Evolutionary conservation across 2,888 invertebrate genomes (phyloP), one percentile per base, ranked within the genome.

Genomic region (Pterobdella sp.): DNA sequence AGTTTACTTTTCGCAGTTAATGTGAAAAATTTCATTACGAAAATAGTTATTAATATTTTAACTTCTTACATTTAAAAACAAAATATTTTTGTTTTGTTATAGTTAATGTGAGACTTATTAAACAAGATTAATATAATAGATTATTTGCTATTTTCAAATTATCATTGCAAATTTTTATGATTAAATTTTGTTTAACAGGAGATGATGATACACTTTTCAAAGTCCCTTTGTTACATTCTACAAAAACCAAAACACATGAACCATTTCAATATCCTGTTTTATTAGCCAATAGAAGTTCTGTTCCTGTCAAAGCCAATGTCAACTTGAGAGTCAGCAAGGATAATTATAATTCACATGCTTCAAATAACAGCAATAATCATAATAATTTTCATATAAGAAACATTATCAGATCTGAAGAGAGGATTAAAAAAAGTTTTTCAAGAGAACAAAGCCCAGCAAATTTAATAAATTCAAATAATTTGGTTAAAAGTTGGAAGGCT

Each of bases 261-360:
- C 71, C 71, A 63, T 71, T 71, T 32, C 71, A 71, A n/a, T 71
- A 71, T 52, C 71, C 71, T 31, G 71, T 71, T 2, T 31, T 71
- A 32, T 35, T 71, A 49, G 71, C 71, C n/a, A 71, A 71, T 63
- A 42, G 71, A 31, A 71, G 71, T 34, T 42, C 71, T 36, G 56
- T 71, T 34, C 71, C 71, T 63, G 56, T 56, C 1, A 71, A 71
- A 31, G n/a, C 71, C n/a, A 29, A 26, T 35, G 52, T 63, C 1
- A 18, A 32, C 3, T 35, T 56, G 29, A 71, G 56, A 14, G 34
- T 34, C 63, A 71, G 29, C 26, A 31, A 71, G 29, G 60, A 26
- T 22, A 29, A 35, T 10, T 37, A 29, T 68, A 42, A 42, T 68
- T 35, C 26, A 36, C 14, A 14, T n/a, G 14, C 14, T n/a, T 36